phyloP scores from a whole-genome alignment of 2,888 invertebrate genomes.

The Hirtodrosophila duncani region DNA sequence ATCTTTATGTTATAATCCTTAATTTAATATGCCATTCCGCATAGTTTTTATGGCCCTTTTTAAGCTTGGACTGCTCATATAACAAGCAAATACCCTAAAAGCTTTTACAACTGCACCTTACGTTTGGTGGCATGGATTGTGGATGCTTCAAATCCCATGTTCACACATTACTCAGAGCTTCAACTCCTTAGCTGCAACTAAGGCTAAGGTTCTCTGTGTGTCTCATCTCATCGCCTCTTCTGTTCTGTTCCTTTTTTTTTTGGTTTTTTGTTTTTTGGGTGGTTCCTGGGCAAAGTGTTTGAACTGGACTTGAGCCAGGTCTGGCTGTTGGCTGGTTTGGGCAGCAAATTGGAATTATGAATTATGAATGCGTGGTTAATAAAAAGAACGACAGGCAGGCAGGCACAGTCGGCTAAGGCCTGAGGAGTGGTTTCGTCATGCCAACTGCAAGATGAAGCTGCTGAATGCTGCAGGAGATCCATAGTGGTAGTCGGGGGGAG shows the following conservation, averaged over 20 bases:
- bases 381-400: slow-evolving; percentile 49
- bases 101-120: too few relatives aligned
- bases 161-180: slow-evolving; percentile 63
- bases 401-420: slow-evolving; percentile 42
- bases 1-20: too few relatives aligned
- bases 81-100: slow-evolving; percentile 37
- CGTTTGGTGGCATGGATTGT: too few relatives aligned
- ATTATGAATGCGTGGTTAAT: slow-evolving; percentile 74
- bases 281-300: slow-evolving; percentile 57
- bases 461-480: too few relatives aligned
- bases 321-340: slow-evolving; percentile 28
- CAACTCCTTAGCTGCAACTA: slow-evolving; percentile 18
- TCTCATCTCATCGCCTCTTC: too few relatives aligned
- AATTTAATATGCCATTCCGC: too few relatives aligned
- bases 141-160: slow-evolving; percentile 58
- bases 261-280: slow-evolving; percentile 44
- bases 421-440: slow-evolving; percentile 57
- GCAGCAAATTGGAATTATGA: slow-evolving; percentile 76
- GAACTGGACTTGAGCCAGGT: slow-evolving; percentile 52
- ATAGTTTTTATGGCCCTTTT: too few relatives aligned
- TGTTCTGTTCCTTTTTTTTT: too few relatives aligned
- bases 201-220: slow-evolving; percentile 5
- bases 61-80: slow-evolving; percentile 4
- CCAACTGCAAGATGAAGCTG: slow-evolving; percentile 40
- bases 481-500: slow-evolving; percentile 11